A percentile compares a stretch with the other conserved stretches of the same genome.
phyloP scores from a whole-genome alignment of 2,797 vertebrate genomes.

The Acipenser ruthenus region DNA sequence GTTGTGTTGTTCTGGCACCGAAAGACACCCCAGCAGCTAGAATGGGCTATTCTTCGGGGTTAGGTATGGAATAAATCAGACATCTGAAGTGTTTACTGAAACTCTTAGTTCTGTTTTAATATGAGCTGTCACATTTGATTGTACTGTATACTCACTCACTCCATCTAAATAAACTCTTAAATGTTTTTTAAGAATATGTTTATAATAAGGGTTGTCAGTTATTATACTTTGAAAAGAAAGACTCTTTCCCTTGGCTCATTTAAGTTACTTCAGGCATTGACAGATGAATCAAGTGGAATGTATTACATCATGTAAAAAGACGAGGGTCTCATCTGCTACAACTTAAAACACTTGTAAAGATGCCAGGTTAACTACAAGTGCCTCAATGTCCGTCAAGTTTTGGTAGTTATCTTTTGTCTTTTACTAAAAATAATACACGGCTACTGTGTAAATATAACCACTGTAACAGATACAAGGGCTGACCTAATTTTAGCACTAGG shows the following conservation, averaged over 20 bases:
- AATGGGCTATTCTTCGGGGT: too few species aligned
- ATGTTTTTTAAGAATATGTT: not conserved
- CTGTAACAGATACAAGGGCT: too few species aligned
- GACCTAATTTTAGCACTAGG: too few species aligned
- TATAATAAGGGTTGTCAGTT: not conserved
- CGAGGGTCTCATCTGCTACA: not conserved
- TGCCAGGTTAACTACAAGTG: not conserved
- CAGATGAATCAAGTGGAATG: not conserved
- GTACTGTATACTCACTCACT: not conserved
- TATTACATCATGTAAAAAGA: not conserved
- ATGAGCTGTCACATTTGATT: not conserved
- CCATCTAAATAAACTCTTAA: not conserved
- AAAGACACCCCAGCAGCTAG: too few species aligned
- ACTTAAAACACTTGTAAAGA: not conserved
- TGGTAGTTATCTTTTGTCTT: not conserved
- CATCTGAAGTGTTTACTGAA: too few species aligned
- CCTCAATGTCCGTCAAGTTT: not conserved
- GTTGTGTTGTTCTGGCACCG: too few species aligned
- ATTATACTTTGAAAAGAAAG: not conserved
- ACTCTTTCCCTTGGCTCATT: not conserved
- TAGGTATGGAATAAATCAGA: too few species aligned
- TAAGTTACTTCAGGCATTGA: not conserved
- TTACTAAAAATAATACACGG: not conserved
- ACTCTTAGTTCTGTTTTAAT: not conserved
- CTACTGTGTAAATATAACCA: too few species aligned